Base-by-base conservation (phyloP, 2,888 invertebrate genomes). In the Apamea epomidion region DNA sequence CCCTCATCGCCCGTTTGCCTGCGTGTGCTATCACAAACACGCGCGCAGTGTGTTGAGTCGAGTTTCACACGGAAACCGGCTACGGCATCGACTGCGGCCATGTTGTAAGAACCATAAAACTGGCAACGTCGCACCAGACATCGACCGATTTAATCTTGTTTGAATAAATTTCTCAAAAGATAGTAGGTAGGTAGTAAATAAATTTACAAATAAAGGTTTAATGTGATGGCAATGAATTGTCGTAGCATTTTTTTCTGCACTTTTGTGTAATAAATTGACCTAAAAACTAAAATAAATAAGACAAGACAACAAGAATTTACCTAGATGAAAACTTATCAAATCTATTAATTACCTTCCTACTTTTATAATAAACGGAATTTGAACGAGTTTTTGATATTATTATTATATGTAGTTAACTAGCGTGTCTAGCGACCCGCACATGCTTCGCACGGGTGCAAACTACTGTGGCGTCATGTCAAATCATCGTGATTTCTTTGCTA, bases 11-110 rank as follows among this genome's bases (percentile, higher is more conserved):
- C 88, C 86, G 83, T 79, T 85, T 86, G 83, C 82, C 84, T 80
- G 87, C 77, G 80, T 91, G 85, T 92, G 92, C 92, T 92, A 93
- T 91, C 92, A 93, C 93, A 89, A 93, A 95, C 94, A 95, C 95
- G 96, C 95, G 95, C 94, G 93, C 95, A 93, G 94, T 93, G 84
- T 91, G 93, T 92, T 93, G 92, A 94, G 94, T 96, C 93, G 95
- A 96, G 97, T 96, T 97, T 97, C 97, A 96, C 96, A 96, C 96
- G 96, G 97, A 97, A 97, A 96, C 96, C 92, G 95, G 95, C 95
- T 95, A 95, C 95, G 93, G 94, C 93, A 94, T 95, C 88, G 88
- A 88, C 84, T 94, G 95, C 96, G 94, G 97, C 96, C 96, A 96
- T 96, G 96, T 96, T 96, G 96, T 96, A 95, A 96, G 95, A 94